phyloP scores from a whole-genome alignment of 2,797 vertebrate genomes.

The Syndactyla subalaris region DNA sequence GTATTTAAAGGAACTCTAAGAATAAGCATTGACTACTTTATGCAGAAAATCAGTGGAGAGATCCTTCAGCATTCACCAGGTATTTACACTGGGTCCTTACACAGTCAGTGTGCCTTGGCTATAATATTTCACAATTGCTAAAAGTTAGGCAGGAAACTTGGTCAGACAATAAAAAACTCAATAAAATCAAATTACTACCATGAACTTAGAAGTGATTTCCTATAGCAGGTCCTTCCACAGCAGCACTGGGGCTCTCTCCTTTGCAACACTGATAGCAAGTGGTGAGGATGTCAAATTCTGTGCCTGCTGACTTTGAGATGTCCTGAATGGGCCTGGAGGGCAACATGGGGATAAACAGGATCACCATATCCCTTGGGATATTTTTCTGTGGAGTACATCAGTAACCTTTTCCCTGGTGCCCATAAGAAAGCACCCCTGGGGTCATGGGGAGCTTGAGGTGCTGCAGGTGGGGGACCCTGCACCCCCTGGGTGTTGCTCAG shows the following conservation, averaged over 20 bases:
- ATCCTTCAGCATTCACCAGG: background rate
- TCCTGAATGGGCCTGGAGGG: background rate
- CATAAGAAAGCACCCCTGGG: background rate
- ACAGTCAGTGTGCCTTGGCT: slow-evolving; percentile 39
- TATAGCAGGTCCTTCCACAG: background rate
- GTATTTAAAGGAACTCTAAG: slow-evolving; percentile 60
- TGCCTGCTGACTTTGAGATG: background rate
- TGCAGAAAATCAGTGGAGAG: slow-evolving; percentile 54
- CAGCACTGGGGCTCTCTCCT: background rate
- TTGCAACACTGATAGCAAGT: background rate
- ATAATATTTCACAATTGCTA: slow-evolving; percentile 47
- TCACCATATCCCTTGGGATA: background rate
- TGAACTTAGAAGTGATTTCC: background rate
- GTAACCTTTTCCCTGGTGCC: background rate
- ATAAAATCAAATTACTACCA: background rate
- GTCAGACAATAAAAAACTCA: background rate
- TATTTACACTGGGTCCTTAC: slow-evolving; percentile 28
- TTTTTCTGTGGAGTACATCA: background rate
- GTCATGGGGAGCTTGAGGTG: background rate
- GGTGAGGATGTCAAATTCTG: background rate
- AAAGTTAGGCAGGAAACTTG: slow-evolving; percentile 47
- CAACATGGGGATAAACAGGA: fast-evolving
- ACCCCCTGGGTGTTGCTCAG: background rate
- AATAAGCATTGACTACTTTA: slow-evolving; percentile 60
- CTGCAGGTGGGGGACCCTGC: background rate